These are phyloP conservation scores for Ornithoptera priamus DNA, from an alignment of 2,888 invertebrate genomes.

Conservation along the genomic window DNA sequence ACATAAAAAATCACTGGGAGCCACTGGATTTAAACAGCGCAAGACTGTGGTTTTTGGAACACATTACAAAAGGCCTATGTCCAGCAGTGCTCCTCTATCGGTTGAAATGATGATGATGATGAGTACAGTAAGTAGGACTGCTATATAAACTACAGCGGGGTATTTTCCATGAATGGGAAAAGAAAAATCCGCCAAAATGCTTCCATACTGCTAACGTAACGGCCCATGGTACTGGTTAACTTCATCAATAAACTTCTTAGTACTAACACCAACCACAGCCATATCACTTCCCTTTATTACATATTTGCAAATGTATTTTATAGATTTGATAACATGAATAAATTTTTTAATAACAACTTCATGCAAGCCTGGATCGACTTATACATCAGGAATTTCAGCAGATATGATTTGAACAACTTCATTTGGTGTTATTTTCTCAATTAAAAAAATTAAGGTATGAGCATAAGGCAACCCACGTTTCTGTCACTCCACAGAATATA, in stretches of 20 bases:
- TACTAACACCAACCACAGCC: no score
- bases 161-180: constrained; percentile 35
- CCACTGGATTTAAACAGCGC: no score
- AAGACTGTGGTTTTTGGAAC: no score
- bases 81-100: no score
- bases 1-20: no score
- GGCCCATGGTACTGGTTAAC: constrained; percentile 34
- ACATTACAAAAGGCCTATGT: no score
- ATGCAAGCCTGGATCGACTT: background rate
- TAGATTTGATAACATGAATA: no score
- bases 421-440: background rate
- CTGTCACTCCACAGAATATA: background rate
- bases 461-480: background rate
- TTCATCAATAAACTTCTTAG: background rate
- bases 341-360: no score
- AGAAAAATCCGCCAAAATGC: constrained; percentile 36
- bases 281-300: no score
- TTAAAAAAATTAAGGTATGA: background rate
- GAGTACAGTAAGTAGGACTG: constrained; percentile 17
- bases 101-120: no score
- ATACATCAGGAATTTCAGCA: background rate
- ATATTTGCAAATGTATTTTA: no score
- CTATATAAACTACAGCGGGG: constrained; percentile 32
- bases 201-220: constrained; percentile 39
- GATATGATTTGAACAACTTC: background rate